Base-by-base conservation (phyloP, 2,113 vertebrate species). In the Halichoerus grypus region DNA sequence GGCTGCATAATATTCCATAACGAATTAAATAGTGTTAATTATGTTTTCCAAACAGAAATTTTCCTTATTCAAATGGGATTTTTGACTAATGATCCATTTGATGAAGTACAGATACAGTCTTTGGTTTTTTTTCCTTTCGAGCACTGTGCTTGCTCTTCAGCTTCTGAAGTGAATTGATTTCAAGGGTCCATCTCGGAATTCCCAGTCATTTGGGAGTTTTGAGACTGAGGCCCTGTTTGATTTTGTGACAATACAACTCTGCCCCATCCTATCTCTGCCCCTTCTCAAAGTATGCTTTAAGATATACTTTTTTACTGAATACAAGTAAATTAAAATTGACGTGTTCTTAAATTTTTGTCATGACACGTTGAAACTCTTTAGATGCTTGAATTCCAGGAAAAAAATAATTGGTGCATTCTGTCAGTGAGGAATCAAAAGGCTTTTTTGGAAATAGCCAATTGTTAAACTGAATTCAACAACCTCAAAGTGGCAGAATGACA, bases 401-500 rank as follows among this genome's bases (percentile, higher is more conserved):
- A 18, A 95, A 94, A 94, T 94, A 95, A 84, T 96, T 96, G 96
- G 85, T 96, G 4, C 16, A 8, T 93, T 94, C 96, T 97, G 94
- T 96, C 88, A 81, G 91, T 31, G 61, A 95, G 81, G 72, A 97
- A 96, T 76, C 53, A 91, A 94, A 90, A 94, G 96, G 77, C 93
- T 96, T 87, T 88, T 97, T 96, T 96, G 96, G 94, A 96, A 96
- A 96, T 49, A 95, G 71, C 92, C 93, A 69, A 77, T 96, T 95
- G 94, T 85, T 92, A 77, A 92, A n/a, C 76, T 85, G 80, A 96
- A 91, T 97, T 90, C 85, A 92, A 63, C 96, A 95, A 94, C 88
- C 92, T 97, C 93, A 24, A 93, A 88, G 93, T 97, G 96, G 95
- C 97, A 97, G 95, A 91, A 91, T 97, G 97, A 97, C 96, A 98